Evolutionary conservation across 2,888 invertebrate genomes (phyloP).

Genomic region (Scaptomyza polygonia): DNA sequence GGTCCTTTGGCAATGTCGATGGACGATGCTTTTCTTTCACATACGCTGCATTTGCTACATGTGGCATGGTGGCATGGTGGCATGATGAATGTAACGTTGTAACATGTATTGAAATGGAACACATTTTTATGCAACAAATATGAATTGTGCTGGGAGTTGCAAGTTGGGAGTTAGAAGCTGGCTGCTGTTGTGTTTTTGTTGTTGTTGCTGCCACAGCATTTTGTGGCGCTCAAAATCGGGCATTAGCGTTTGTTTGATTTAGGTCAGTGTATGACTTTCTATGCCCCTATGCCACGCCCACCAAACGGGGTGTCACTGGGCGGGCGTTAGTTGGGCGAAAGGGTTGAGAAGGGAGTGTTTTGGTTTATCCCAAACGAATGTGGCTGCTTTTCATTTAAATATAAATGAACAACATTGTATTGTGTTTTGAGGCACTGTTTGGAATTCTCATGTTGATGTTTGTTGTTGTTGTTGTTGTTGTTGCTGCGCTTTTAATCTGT

Average conservation of each 20-base stretch:
- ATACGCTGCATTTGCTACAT: conserved; percentile 24
- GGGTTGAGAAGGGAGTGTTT: not conserved
- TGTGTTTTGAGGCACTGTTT: conserved; percentile 57
- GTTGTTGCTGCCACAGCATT: conserved; percentile 48
- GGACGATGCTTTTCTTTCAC: conserved; percentile 47
- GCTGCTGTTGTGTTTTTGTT: conserved; percentile 9
- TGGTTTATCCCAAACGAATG: conserved; percentile 58
- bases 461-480: conserved; percentile 23
- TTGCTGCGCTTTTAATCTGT: conserved; percentile 67
- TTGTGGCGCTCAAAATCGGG: conserved; percentile 74
- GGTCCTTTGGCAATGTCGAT: conserved; percentile 38
- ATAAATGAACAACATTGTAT: conserved; percentile 67
- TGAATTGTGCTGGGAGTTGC: conserved; percentile 39
- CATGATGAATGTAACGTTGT: conserved; percentile 31
- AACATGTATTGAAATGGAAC: conserved; percentile 59
- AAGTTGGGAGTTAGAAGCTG: conserved; percentile 1
- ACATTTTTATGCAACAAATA: conserved; percentile 68
- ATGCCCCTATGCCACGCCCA: conserved; percentile 39
- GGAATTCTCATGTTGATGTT: conserved; percentile 23
- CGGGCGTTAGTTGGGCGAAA: not conserved
- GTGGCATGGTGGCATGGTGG: conserved; percentile 23
- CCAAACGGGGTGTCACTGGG: conserved; percentile 10
- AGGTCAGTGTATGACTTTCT: conserved; percentile 59
- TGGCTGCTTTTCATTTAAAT: conserved; percentile 68
- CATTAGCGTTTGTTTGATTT: conserved; percentile 77